These are phyloP conservation scores for Ennomos quercinarius DNA, from an alignment of 2,888 invertebrate species.

Conservation along the genomic window DNA sequence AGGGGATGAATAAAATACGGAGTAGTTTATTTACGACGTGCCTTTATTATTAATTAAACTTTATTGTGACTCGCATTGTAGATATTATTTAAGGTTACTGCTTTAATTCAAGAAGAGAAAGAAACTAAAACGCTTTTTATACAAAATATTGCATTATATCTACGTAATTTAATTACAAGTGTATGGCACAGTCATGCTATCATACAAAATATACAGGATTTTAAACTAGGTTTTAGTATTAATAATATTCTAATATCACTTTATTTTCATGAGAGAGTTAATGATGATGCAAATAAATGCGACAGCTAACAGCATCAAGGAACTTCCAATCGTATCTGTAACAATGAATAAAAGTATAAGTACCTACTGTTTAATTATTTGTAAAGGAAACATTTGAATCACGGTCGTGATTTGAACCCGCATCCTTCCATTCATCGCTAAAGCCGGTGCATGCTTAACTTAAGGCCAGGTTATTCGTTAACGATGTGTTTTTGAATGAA, in stretches of 20 bases:
- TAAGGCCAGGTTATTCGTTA: no score
- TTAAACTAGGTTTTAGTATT: slow-evolving; percentile 63
- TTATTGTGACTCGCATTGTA: slow-evolving; percentile 71
- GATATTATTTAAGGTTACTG: slow-evolving; percentile 53
- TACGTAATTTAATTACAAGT: slow-evolving; percentile 80
- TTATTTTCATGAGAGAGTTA: slow-evolving; percentile 79
- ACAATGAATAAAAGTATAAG: slow-evolving; percentile 32
- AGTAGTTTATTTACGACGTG: slow-evolving; percentile 73
- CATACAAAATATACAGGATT: slow-evolving; percentile 84
- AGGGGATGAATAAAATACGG: slow-evolving; percentile 44
- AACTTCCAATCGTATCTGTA: slow-evolving; percentile 65
- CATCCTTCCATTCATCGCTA: no score
- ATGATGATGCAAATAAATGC: slow-evolving; percentile 65
- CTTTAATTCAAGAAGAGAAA: slow-evolving; percentile 67
- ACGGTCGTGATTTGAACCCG: no score
- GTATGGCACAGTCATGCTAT: slow-evolving; percentile 78
- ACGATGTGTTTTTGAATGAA: no score
- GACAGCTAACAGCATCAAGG: slow-evolving; percentile 63
- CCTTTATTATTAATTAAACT: slow-evolving; percentile 75
- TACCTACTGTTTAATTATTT: no score
- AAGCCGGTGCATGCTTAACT: no score
- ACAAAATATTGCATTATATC: slow-evolving; percentile 77
- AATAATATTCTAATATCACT: slow-evolving; percentile 83
- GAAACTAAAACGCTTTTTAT: slow-evolving; percentile 68
- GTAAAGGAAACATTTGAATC: no score